Percentiles rank a stretch among this genome's conserved stretches.
These are phyloP conservation scores for Coenonympha glycerion DNA, from an alignment of 2,888 invertebrate genomes.

Conservation along the genomic window DNA sequence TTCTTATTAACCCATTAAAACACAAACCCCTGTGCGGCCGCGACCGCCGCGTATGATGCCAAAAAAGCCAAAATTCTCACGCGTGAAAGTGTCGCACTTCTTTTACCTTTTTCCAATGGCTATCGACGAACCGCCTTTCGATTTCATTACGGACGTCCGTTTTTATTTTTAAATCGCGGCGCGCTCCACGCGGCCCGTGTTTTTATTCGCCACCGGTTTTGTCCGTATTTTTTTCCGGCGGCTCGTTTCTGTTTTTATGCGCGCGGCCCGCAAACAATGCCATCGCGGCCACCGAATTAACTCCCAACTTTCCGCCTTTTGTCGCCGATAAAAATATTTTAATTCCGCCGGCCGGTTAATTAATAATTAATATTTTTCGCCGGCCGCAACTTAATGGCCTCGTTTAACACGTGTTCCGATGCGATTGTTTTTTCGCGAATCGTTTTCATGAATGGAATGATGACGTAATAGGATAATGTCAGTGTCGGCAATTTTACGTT, in stretches of 20 bases:
- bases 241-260: slow-evolving; percentile 65
- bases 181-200: slow-evolving; percentile 60
- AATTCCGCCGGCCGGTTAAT: slow-evolving; percentile 69
- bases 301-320: slow-evolving; percentile 71
- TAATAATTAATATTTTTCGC: slow-evolving; percentile 76
- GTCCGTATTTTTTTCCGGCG: slow-evolving; percentile 61
- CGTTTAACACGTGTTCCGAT: slow-evolving; percentile 70
- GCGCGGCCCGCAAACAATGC: slow-evolving; percentile 72
- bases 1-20: slow-evolving; percentile 44
- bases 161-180: slow-evolving; percentile 75
- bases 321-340: slow-evolving; percentile 74
- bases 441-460: slow-evolving; percentile 74
- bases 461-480: slow-evolving; percentile 76
- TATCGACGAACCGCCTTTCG: slow-evolving; percentile 76
- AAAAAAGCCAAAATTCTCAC: slow-evolving; percentile 72
- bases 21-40: slow-evolving; percentile 37
- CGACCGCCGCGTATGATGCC: slow-evolving; percentile 41
- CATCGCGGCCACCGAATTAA: slow-evolving; percentile 71
- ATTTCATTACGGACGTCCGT: slow-evolving; percentile 75
- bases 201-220: slow-evolving; percentile 57
- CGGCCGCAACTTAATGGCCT: slow-evolving; percentile 62
- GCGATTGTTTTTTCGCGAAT: slow-evolving; percentile 61
- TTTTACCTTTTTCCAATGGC: slow-evolving; percentile 73
- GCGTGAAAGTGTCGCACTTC: slow-evolving; percentile 69
- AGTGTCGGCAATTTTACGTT: slow-evolving; percentile 71